Conservation (phyloP, 2,113 vertebrate genomes). For the Callipepla squamata region DNA sequence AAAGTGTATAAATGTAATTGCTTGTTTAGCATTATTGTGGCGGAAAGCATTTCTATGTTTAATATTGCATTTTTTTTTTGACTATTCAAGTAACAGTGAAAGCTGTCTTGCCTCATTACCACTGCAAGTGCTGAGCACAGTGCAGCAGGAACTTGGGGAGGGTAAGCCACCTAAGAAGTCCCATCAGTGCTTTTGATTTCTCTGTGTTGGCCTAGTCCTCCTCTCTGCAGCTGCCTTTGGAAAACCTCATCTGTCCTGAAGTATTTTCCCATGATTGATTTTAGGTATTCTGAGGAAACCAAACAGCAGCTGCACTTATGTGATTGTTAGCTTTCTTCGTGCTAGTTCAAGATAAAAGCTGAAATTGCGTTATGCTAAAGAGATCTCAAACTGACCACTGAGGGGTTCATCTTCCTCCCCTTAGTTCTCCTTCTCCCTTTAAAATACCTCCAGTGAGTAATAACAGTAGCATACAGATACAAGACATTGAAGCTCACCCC, state of each 20-base stretch:
- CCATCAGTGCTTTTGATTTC: not conserved
- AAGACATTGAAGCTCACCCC: not conserved
- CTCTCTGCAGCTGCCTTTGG: constrained; percentile 9
- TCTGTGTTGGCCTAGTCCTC: not conserved
- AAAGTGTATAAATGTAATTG: not conserved
- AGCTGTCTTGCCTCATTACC: not conserved
- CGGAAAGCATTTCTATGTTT: constrained; percentile 7
- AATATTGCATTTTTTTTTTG: not conserved
- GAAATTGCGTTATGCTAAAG: not conserved
- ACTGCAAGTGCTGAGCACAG: not conserved
- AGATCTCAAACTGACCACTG: not conserved
- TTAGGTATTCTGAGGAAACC: constrained; percentile 59
- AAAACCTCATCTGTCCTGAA: not conserved
- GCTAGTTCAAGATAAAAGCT: constrained; percentile 15
- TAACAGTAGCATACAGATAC: not conserved
- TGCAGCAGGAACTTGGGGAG: not conserved
- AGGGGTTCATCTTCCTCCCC: not conserved
- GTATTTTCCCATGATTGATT: constrained; percentile 9
- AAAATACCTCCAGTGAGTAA: not conserved
- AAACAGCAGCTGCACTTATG: not conserved
- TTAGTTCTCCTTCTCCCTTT: not conserved
- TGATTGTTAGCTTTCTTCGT: not conserved
- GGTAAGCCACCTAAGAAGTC: not conserved
- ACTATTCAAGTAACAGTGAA: not conserved
- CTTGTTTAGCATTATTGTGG: constrained; percentile 21